phyloP scores from a whole-genome alignment of 2,113 vertebrate genomes.

The Tachysurus fulvidraco region DNA sequence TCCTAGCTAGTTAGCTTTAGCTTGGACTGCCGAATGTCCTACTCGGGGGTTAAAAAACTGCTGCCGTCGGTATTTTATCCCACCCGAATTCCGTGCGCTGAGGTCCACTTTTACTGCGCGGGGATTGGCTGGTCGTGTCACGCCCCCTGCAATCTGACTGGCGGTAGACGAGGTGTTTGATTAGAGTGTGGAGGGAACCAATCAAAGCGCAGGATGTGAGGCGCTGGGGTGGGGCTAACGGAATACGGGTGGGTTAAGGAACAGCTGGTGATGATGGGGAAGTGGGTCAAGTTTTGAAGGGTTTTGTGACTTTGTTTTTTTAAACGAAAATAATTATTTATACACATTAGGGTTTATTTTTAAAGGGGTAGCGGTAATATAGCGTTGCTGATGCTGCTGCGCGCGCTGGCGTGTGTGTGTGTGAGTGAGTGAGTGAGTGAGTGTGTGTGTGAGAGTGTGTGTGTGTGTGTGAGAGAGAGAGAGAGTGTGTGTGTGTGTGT shows the following conservation, averaged over 20 bases:
- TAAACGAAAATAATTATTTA: neutral
- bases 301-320: neutral
- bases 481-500: too few relatives aligned
- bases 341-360: neutral
- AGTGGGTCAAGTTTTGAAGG: neutral
- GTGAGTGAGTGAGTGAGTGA: neutral
- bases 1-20: conserved; percentile 9
- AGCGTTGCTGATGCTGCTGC: neutral
- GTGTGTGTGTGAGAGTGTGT: too few relatives aligned
- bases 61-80: neutral
- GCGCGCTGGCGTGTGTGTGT: too few relatives aligned
- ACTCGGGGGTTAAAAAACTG: neutral
- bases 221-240: too few relatives aligned
- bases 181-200: neutral
- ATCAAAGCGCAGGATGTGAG: neutral
- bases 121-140: neutral
- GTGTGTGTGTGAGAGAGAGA: too few relatives aligned
- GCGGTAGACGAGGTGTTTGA: neutral
- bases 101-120: neutral
- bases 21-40: conserved; percentile 18
- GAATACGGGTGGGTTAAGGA: neutral
- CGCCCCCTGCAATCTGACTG: neutral
- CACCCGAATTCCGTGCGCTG: neutral
- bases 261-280: neutral
- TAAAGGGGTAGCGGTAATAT: neutral